Base-by-base conservation (phyloP, 2,113 vertebrate species). In the Boulengerochromis microlepis region DNA sequence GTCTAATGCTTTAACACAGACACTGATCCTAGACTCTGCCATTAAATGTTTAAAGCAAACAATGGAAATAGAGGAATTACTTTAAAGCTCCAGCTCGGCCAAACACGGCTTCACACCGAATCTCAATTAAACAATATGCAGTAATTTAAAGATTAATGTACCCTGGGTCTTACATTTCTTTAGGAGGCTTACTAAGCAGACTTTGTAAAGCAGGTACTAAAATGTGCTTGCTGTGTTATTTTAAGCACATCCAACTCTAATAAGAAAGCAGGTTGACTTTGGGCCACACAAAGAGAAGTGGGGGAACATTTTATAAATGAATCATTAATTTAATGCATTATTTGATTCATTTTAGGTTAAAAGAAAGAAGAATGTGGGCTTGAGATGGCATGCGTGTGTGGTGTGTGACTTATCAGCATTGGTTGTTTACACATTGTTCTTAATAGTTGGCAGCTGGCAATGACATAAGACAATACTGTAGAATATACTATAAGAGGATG, bases 151-250 rank as follows among this genome's bases (percentile, higher is more conserved):
- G 84, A 90, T 88, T 52, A 80, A 61, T 85, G 40, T 12, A 86
- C 16, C 3, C 22, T 8, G 31, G 74, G 18, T 80, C 80, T 80
- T 69, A 76, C 7, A 7, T 74, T 85, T 53, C 26, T 19, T 47
- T 47, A 35, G 33, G 31, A 7, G 11, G 22, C 15, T 80, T 56
- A 85, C 54, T 50, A 83, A 89, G 10, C 10, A 74, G 35, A 81
- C 54, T 10, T 91, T n/a, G 26, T 8, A 81, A 85, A 88, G 59
- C 71, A 88, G 86, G 84, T 90, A 86, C 82, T 90, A 57, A 78
- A 86, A 84, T 50, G 18, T 64, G 59, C 52, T 45, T 29, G 35
- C 78, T 56, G 66, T n/a, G 26, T 22, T 50, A 38, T 76, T 84
- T 57, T 19, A 22, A 47, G 40, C 59, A 31, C 6, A 24, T 19